Evolutionary conservation across 92 coral and sea anemone species (phyloP).

Genomic region (Phenganax subtilis): DNA sequence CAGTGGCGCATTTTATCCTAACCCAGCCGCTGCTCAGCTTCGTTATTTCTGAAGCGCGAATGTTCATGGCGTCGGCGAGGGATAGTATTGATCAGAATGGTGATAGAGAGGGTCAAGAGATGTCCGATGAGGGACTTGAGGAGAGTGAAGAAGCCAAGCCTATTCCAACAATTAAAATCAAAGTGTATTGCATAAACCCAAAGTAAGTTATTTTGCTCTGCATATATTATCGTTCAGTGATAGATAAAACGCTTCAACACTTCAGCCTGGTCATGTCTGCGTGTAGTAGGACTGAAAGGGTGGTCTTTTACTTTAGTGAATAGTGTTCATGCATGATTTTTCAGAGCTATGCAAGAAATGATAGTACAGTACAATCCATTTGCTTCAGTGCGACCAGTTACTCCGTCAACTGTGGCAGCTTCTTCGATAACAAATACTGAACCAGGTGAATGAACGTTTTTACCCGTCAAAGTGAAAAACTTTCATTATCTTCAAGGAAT

Average conservation of each 20-base stretch:
- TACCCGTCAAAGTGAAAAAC: not conserved
- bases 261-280: not conserved
- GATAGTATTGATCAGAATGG: conserved; percentile 65
- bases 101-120: conserved; percentile 53
- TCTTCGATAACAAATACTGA: conserved; percentile 57
- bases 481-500: no score
- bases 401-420: conserved; percentile 67
- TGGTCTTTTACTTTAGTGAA: not conserved
- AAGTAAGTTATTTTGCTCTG: conserved; percentile 52
- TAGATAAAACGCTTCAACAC: no score
- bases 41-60: conserved; percentile 73
- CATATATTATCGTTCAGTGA: no score
- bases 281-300: not conserved
- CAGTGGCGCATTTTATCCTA: conserved; percentile 82
- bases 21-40: conserved; percentile 93
- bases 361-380: conserved; percentile 78
- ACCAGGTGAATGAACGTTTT: conserved; percentile 43
- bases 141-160: conserved; percentile 18
- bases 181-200: conserved; percentile 74
- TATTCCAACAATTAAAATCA: conserved; percentile 63
- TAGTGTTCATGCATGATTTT: not conserved
- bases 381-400: conserved; percentile 79
- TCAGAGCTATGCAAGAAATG: conserved; percentile 83
- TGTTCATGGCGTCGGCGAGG: conserved; percentile 56
- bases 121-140: conserved; percentile 57